Conservation (phyloP, 1,140 invertebrate species). For the Drosophila sturtevanti region DNA sequence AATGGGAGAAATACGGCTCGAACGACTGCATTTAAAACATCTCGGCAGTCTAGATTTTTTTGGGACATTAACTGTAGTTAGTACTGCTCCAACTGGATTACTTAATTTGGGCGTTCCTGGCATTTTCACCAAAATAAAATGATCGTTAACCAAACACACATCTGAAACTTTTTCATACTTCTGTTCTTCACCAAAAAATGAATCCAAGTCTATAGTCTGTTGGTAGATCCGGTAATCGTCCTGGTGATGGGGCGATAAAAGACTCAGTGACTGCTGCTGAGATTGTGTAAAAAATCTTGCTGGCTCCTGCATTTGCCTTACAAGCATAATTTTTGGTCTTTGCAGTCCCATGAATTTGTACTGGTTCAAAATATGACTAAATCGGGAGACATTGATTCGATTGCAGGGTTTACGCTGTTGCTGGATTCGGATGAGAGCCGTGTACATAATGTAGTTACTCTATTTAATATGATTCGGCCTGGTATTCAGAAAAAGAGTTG, state of each 20-base stretch:
- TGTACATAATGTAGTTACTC: conserved; percentile 24
- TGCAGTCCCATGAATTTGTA: conserved; percentile 4
- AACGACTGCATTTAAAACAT: conserved; percentile 65
- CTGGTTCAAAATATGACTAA: background rate
- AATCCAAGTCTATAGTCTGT: conserved; percentile 63
- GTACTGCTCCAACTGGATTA: background rate
- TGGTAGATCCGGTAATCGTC: conserved; percentile 71
- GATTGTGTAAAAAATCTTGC: conserved; percentile 14
- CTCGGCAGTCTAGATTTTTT: conserved; percentile 46
- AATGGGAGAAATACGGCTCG: conserved; percentile 62
- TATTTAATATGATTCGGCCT: background rate
- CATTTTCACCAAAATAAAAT: conserved; percentile 79
- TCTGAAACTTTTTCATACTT: conserved; percentile 68
- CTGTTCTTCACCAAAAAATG: conserved; percentile 65
- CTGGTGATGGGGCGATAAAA: background rate
- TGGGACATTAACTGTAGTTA: background rate
- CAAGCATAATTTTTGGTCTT: background rate
- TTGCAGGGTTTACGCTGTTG: conserved; percentile 36
- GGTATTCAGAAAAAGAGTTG: background rate
- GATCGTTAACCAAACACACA: conserved; percentile 76
- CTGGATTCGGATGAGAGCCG: conserved; percentile 28
- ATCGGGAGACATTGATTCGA: conserved; percentile 7
- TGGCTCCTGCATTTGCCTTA: conserved; percentile 3
- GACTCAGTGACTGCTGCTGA: conserved; percentile 5
- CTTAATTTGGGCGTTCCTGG: conserved; percentile 23